phyloP scores from a whole-genome alignment of 2,888 invertebrate genomes.

The Heteromyza rotundicornis region DNA sequence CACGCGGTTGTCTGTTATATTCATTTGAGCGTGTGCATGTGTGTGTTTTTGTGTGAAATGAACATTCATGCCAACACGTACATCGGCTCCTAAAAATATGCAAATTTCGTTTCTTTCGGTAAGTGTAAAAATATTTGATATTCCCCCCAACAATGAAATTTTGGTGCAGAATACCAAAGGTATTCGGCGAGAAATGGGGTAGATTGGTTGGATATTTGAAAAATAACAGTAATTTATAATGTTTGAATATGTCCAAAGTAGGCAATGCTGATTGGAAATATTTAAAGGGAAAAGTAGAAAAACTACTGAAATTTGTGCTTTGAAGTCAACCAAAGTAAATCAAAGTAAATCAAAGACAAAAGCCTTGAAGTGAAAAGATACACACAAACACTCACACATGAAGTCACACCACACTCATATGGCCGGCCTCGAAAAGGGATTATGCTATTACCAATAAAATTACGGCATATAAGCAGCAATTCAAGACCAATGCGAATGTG shows the following conservation, averaged over 20 bases:
- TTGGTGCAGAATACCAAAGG: too few relatives aligned
- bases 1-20: conserved; percentile 11
- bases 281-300: not conserved
- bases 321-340: too few relatives aligned
- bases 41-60: not conserved
- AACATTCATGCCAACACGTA: not conserved
- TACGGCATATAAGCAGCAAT: conserved; percentile 14
- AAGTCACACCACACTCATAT: not conserved
- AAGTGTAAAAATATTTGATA: conserved; percentile 2
- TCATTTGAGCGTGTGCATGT: not conserved
- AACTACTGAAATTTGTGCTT: too few relatives aligned
- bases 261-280: not conserved
- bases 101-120: conserved; percentile 45
- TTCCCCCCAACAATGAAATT: not conserved
- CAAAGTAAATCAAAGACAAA: too few relatives aligned
- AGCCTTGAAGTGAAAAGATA: too few relatives aligned
- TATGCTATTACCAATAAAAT: conserved; percentile 1
- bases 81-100: conserved; percentile 46
- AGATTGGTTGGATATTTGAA: conserved; percentile 10
- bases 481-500: conserved; percentile 10
- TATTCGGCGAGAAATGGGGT: not conserved
- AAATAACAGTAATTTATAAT: conserved; percentile 25
- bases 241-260: conserved; percentile 5
- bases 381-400: too few relatives aligned
- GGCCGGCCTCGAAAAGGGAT: not conserved